A percentile compares a stretch with the other conserved stretches of the same genome.
These are phyloP conservation scores for Cossypha heuglini DNA, from an alignment of 2,797 vertebrate genomes.

Conservation along the genomic window DNA sequence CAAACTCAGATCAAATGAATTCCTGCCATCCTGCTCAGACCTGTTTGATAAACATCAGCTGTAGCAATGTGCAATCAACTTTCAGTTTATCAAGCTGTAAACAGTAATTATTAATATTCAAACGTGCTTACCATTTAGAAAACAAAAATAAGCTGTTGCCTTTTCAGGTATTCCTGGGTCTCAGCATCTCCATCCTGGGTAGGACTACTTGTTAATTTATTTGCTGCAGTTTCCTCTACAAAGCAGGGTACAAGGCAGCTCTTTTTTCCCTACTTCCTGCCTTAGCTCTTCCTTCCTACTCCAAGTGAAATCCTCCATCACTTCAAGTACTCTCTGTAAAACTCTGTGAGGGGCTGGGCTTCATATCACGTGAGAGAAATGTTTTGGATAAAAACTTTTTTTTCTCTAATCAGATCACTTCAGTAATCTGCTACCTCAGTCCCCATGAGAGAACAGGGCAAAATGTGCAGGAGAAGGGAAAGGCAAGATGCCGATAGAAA, in stretches of 20 bases:
- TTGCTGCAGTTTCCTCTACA: not conserved
- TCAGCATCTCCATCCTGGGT: not conserved
- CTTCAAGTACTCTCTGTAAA: not conserved
- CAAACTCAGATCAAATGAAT: slow-evolving; percentile 54
- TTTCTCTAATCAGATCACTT: not conserved
- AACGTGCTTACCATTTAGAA: not conserved
- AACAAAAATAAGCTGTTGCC: not conserved
- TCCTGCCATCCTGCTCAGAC: slow-evolving; percentile 40
- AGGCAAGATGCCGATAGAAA: not conserved
- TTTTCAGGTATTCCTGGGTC: slow-evolving; percentile 22
- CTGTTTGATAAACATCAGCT: slow-evolving; percentile 20
- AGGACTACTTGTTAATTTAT: not conserved
- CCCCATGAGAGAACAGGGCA: not conserved
- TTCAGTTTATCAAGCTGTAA: not conserved
- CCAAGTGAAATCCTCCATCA: not conserved
- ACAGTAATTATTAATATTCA: slow-evolving; percentile 31
- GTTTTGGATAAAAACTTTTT: not conserved
- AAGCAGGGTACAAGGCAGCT: not conserved
- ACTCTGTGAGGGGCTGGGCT: not conserved
- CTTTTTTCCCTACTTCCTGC: not conserved
- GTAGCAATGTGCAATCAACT: not conserved
- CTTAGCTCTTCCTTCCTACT: not conserved
- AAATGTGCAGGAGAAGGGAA: not conserved
- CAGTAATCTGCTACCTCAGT: not conserved
- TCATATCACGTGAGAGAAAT: not conserved